Evolutionary conservation across 2,113 vertebrate genomes (phyloP).

Genomic region (Oncorhynchus kisutch): DNA sequence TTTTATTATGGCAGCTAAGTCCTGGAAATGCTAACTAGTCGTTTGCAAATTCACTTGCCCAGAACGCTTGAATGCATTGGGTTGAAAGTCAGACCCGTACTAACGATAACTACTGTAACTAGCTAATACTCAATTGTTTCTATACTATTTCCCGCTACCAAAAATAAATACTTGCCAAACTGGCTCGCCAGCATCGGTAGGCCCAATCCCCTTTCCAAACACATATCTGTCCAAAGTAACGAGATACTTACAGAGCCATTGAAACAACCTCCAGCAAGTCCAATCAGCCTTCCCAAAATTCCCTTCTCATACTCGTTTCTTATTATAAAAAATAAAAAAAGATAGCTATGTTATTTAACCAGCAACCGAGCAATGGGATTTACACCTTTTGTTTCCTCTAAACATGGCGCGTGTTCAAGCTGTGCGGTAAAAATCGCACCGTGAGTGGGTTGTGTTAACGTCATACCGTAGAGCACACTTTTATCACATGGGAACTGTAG

Average conservation of each 20-base stretch:
- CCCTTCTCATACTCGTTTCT: slow-evolving; percentile 17
- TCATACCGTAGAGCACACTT: background rate
- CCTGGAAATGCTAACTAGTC: too few species aligned
- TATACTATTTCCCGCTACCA: background rate
- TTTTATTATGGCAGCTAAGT: too few species aligned
- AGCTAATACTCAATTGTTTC: background rate
- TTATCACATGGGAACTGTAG: too few species aligned
- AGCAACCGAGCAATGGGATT: slow-evolving; percentile 32
- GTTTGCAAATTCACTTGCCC: too few species aligned
- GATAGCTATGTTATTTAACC: background rate
- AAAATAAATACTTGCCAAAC: too few species aligned
- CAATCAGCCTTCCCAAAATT: slow-evolving; percentile 18
- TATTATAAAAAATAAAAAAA: background rate
- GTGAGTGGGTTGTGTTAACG: background rate
- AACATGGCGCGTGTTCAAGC: slow-evolving; percentile 78
- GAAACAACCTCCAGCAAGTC: slow-evolving; percentile 20
- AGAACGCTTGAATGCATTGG: too few species aligned
- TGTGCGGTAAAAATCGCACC: background rate
- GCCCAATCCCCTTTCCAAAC: slow-evolving; percentile 2
- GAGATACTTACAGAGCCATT: slow-evolving; percentile 59
- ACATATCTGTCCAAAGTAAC: background rate
- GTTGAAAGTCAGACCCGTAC: too few species aligned
- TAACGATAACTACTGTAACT: too few species aligned
- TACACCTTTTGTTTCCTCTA: slow-evolving; percentile 78
- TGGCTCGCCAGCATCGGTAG: background rate